Evolutionary conservation across 2,113 vertebrate genomes (phyloP).

Genomic region (Acrocephalus kingi): DNA sequence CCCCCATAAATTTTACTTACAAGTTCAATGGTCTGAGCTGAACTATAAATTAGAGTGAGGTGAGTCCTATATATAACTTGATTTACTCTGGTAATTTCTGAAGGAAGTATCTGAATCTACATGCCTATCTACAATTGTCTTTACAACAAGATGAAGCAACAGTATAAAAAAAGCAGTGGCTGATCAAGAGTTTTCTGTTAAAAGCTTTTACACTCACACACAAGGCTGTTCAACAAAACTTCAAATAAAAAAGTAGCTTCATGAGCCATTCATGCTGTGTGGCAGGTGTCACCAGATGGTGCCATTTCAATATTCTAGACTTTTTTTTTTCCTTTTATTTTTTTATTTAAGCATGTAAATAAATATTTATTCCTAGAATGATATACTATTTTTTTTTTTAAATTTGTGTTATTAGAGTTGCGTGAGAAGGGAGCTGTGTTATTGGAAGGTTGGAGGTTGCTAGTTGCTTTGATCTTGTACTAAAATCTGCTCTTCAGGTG

Average conservation of each 20-base stretch:
- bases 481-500: background rate
- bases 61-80: slow-evolving; percentile 62
- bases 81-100: slow-evolving; percentile 58
- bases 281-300: slow-evolving; percentile 42
- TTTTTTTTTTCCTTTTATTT: background rate
- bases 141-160: background rate
- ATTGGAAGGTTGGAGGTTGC: background rate
- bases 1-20: slow-evolving; percentile 76
- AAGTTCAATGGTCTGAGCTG: slow-evolving; percentile 70
- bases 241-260: background rate
- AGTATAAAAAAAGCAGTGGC: background rate
- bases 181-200: background rate
- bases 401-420: background rate
- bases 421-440: background rate
- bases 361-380: background rate
- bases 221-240: background rate
- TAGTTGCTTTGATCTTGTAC: background rate
- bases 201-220: background rate
- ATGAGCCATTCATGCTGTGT: background rate
- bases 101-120: slow-evolving; percentile 33
- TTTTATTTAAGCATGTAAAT: background rate
- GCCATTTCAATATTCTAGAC: background rate
- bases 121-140: slow-evolving; percentile 1
- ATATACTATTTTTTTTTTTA: background rate
- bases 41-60: slow-evolving; percentile 72